Base-by-base conservation (phyloP, 2,113 vertebrate genomes). In the Dunckerocampus dactyliophorus region DNA sequence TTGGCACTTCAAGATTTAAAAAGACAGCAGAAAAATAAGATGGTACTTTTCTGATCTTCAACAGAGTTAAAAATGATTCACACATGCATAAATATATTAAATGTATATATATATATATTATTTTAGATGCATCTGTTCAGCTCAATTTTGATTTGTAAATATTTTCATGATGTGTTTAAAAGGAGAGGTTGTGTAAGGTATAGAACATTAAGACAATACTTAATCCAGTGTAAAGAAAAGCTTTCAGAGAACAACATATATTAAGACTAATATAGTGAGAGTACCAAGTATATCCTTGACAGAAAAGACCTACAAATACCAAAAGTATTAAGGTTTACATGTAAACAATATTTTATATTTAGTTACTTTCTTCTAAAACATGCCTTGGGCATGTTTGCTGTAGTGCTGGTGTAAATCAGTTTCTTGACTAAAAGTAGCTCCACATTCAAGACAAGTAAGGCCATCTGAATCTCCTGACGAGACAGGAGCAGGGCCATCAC, bases 371-470 rank as follows among this genome's bases (percentile, higher is more conserved):
- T n/a, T 70, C 19, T 72, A 66, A 50, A 59, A 71, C 13, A 43
- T 58, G 42, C 81, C 65, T 28, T 43, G 58, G 24, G 72, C 79
- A 62, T 90, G 86, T 65, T 83, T 80, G 31, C 74, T 81, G 46
- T 83, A 87, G 75, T 88, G 85, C 82, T 89, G 83, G 78, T 91
- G 88, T 67, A 90, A 76, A 62, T 87, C 82, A 2, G 54, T 67
- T 71, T 89, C 82, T 49, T 81, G 67, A 59, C 53, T 59, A 77
- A 89, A 88, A 65, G 77, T 77, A 73, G 78, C 73, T 71, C 88
- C 85, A 82, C 87, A 89, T 83, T 91, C 87, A 58, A 81, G 77
- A 66, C 88, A 89, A 16, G 74, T 82, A 67, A 87, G 75, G 69
- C 69, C 62, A 61, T 61, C 34, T 13, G 66, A 5, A 24, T 76